Evolutionary conservation across 37 sponge, comb jelly and placozoan genomes (phyloP), one percentile per base, ranked within the genome.

Genomic region (Aphrocallistes beatrix): DNA sequence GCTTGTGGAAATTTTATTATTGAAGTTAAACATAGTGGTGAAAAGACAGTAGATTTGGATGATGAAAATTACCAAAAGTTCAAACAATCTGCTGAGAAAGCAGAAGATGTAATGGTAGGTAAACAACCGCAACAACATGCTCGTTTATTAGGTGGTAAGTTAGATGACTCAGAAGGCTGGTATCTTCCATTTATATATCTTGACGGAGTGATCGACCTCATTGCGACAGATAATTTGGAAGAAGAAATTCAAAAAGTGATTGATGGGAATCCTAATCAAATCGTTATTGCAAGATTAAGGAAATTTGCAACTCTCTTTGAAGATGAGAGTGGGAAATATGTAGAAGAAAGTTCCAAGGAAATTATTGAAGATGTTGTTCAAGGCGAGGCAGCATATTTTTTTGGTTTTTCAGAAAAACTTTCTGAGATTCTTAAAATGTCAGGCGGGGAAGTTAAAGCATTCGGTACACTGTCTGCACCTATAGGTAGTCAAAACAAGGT

Each of bases 1-100:
- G 9, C 37, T 9, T 87, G 88, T 49, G 88, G 88, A 1, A 87
- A 87, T 39, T 87, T 87, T 75, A 83, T 87, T 0, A 87, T 87
- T 38, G 88, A 51, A 36, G 60, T 87, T 16, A 49, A 36, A 49
- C 88, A 60, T 25, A 60, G 75, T 13, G 75, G 75, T 25, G 75
- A 60, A 60, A 25, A 25, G 75, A 45, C 50, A 36, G 21, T 6
- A 25, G 47, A 38, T n/a, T 13, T 30, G 21, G 83, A 38, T 83
- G 34, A 51, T 50, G 6, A 83, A 32, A 40, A 83, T 49, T 87
- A 87, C 34, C 0, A 36, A 0, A 39, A 1, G 28, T 87, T 87
- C 82, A 6, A 0, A 16, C 28, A 48, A 0, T 50, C 0, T 19
- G 37, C 50, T 37, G 38, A 82, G 16, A 38, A 25, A 0, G 83